Base-by-base conservation (phyloP, 2,797 vertebrate species). In the Champsocephalus gunnari region DNA sequence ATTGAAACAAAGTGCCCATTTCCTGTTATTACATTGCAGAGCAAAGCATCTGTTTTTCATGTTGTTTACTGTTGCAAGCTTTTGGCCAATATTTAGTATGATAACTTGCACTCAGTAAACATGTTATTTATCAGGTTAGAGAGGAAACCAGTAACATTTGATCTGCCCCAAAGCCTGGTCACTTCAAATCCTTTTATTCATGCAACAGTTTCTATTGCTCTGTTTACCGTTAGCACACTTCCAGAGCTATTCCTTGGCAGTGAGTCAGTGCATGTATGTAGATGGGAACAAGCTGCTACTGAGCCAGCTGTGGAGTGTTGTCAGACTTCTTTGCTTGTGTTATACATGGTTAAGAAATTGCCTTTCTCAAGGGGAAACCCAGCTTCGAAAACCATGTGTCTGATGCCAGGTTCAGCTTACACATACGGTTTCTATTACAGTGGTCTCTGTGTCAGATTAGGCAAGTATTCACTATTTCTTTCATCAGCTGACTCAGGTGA, bases 1-100 rank as follows among this genome's bases (percentile, higher is more conserved):
- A 43, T 12, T 75, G 5, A 68, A 54, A 44, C 24, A 71, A 83
- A 88, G 76, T 70, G 64, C 47, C 61, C 66, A 73, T 89, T 92
- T 94, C 92, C 92, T 93, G 89, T 87, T 85, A 71, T 92, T 66
- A 67, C 19, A 6, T 44, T 45, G 59, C 60, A 43, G 43, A 71
- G 51, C 56, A n/a, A 70, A 85, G 81, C 78, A 80, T 70, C 77
- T 84, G 76, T 64, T 71, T 66, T 19, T 77, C 69, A 54, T 69
- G 60, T 61, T 85, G 60, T 79, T 55, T 67, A 70, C 41, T 51
- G 47, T 64, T 48, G 21, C 44, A 34, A 58, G 32, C 60, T 55
- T 66, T 57, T 66, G 38, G n/a, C 24, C 13, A 10, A 9, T 16
- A 24, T 54, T 19, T 13, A 44, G 21, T 12, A 9, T 9, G 28